A percentile compares a stretch with the other conserved stretches of the same genome.
These are phyloP conservation scores for Puma concolor DNA, from an alignment of 2,113 vertebrate species.

Conservation along the genomic window DNA sequence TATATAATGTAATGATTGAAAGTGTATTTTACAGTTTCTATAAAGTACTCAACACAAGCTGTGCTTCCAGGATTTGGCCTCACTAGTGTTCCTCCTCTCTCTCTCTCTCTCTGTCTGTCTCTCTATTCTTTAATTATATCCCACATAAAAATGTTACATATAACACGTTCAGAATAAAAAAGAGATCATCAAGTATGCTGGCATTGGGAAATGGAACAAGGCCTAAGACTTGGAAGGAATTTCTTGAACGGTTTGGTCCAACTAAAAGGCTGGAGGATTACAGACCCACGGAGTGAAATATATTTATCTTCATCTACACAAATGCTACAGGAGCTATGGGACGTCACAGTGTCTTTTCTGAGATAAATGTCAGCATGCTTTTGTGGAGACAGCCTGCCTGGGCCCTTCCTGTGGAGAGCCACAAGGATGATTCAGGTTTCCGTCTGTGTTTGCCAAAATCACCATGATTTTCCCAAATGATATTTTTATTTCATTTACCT, in stretches of 20 bases:
- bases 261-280: not conserved
- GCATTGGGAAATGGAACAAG: not conserved
- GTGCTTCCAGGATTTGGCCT: not conserved
- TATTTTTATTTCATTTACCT: not conserved
- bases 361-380: not conserved
- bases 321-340: not conserved
- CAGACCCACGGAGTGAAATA: not conserved
- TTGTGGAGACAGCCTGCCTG: too few species aligned
- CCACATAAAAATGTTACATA: not conserved
- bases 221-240: not conserved
- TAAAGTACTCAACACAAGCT: not conserved
- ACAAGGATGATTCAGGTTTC: not conserved
- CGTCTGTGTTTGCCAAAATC: not conserved
- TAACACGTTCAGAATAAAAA: constrained; percentile 2
- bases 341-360: not conserved
- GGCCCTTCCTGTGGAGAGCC: not conserved
- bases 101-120: not conserved
- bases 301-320: not conserved
- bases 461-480: not conserved
- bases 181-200: not conserved
- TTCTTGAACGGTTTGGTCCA: not conserved
- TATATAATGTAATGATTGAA: not conserved
- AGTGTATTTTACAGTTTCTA: not conserved
- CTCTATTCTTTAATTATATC: not conserved
- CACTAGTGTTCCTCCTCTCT: not conserved